Base-by-base conservation (phyloP, 2,888 invertebrate genomes). In the Cordilura impudica region DNA sequence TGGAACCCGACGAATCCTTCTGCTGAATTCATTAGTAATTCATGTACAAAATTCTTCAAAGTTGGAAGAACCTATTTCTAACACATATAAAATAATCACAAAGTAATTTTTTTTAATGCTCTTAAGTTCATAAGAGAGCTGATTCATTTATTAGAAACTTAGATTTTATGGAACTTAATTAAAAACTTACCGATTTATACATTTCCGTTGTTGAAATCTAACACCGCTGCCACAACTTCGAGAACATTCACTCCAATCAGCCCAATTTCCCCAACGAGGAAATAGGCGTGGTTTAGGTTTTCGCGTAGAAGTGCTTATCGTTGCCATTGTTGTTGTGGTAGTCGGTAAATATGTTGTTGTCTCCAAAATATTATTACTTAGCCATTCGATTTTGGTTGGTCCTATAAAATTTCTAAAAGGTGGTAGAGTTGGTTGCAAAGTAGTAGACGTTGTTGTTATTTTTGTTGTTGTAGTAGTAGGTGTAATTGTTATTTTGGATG, bases 141-240 rank as follows among this genome's bases (percentile, higher is more conserved):
- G n/a, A n/a, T n/a, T n/a, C n/a, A n/a, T n/a, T n/a, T n/a, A n/a
- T n/a, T n/a, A n/a, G n/a, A n/a, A n/a, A n/a, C 14, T 39, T 39
- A 5, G 8, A n/a, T 18, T 8, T 56, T 26, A 8, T 53, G 16
- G 21, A 45, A 29, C 1, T 45, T 3, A 58, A 21, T 18, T 53
- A 8, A 29, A 6, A 23, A 85, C 86, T 83, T 82, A 89, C 89
- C 87, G 86, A 67, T 86, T 86, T 60, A 89, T 85, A 76, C 89
- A 89, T 82, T 88, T 89, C 58, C 89, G 84, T 71, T 84, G 85
- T 67, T 89, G 89, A 78, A 83, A 83, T 81, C 83, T 86, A 3
- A 97, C 93, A 0, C 97, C 97, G 10, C 95, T 96, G 43, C 96
- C 97, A 88, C 97, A 97, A 1, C 94, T 93, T 21, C 96, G 91